Base-by-base conservation (phyloP, 2,113 vertebrate species). In the Plecotus auritus region DNA sequence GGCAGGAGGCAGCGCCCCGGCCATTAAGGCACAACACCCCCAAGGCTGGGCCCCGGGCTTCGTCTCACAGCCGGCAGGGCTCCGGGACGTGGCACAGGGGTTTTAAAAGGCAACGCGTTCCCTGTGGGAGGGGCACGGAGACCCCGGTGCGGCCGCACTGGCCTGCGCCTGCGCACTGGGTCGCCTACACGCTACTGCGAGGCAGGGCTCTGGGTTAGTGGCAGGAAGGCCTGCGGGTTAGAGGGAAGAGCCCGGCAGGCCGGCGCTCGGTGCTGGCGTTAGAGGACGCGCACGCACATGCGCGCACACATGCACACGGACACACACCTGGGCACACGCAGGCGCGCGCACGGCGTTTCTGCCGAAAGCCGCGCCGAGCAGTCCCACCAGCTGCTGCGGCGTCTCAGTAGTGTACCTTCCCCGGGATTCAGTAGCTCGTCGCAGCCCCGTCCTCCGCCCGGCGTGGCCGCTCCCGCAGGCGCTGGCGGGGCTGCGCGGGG, bases 181-280 rank as follows among this genome's bases (percentile, higher is more conserved):
- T 95, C 91, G 89, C 96, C 95, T 30, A 94, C 70, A 70, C 49
- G 92, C 94, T 97, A 86, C 96, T 23, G 30, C 30, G 85, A 89
- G 90, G 93, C 90, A 18, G 1, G 0, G 83, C 85, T 95, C 92
- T 42, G 0, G 7, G 89, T 96, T 91, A 96, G 95, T 86, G 93
- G 97, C 89, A 66, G 82, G 96, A 97, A 95, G 97, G 97, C 96
- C 90, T 93, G 88, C 77, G 54, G 93, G 95, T 90, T 93, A 97
- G 72, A 92, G 93, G 94, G 95, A 88, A 88, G 93, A 95, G 96
- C 90, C 95, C 89, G 64, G 90, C 96, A 89, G 35, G 96, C 85
- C 35, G 73, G 90, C 11, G 47, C 64, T 70, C 72, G 47, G 32
- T 59, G 91, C 49, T 70, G 92, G 96, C 56, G 9, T 35, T 32